Base-by-base conservation (phyloP, 1,140 invertebrate species). In the Mercenaria mercenaria region DNA sequence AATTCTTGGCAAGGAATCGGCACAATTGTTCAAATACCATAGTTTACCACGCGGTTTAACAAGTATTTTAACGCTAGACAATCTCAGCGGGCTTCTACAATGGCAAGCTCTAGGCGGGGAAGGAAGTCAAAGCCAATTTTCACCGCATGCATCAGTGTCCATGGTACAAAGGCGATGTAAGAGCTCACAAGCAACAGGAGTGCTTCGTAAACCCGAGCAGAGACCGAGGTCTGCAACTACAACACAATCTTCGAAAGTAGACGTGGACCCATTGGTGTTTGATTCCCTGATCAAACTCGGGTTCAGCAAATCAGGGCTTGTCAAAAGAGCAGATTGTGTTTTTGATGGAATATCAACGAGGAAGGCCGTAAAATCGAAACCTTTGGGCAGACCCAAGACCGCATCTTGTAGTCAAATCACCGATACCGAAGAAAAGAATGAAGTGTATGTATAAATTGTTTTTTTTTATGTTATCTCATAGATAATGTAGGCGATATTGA, bases 1-100 rank as follows among this genome's bases (percentile, higher is more conserved):
- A 13, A 39, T 61, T 29, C 37, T 82, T 2, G 80, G 80, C 2
- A 15, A 23, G 34, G 80, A 82, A 47, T 39, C 80, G 18, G 80
- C 59, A 41, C 80, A 82, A 39, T 59, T 82, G 11, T 82, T 82
- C 34, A 82, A 82, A 29, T 82, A 64, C 34, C 59, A 67, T 29
- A 26, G 20, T 23, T 43, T 82, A 26, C 80, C 80, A n/a, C 29
- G 26, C 1, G 80, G 80, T 15, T 82, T 11, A n/a, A 43, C 80
- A 4, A 82, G 80, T 47, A 67, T 82, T 15, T 29, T 82, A 11
- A 15, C 32, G 3, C 20, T 61, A 13, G 59, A 82, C 41, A n/a
- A 64, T 18, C 26, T 37, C 1, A 67, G 26, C 34, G 26, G 34
- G 13, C 6, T 34, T 61, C 37, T 82, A 23, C 80, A 43, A 26